phyloP scores from a whole-genome alignment of 2,797 vertebrate genomes.

The Smutsia gigantea region DNA sequence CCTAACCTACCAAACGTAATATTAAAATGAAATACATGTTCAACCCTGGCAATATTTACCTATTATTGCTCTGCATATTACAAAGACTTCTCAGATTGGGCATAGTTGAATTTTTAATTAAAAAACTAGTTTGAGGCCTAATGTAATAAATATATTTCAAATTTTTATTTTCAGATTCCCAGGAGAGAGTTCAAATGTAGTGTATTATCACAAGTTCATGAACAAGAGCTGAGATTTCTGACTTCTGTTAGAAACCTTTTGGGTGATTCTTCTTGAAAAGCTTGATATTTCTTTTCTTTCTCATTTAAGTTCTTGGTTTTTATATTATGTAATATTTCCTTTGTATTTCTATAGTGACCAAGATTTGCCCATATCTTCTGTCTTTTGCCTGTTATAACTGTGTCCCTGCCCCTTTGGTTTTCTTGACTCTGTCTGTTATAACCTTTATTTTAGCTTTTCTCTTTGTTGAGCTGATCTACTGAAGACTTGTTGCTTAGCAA shows the following conservation, averaged over 20 bases:
- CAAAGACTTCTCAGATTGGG: neutral
- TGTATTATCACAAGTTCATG: constrained; percentile 7
- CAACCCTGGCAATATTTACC: neutral
- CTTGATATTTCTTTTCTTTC: neutral
- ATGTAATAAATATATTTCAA: neutral
- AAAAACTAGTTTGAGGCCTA: neutral
- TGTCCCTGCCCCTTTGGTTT: constrained; percentile 47
- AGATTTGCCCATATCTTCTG: neutral
- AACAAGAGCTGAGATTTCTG: neutral
- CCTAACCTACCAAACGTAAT: neutral
- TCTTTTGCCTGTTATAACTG: neutral
- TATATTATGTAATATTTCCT: neutral
- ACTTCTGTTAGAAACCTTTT: constrained; percentile 2
- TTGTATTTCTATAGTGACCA: neutral
- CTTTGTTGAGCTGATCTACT: constrained; percentile 56
- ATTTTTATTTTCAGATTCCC: constrained; percentile 41
- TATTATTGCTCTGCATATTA: neutral
- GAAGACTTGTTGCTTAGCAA: constrained; percentile 82
- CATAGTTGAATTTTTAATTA: constrained; percentile 45
- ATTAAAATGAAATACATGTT: constrained; percentile 43
- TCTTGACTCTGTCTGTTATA: constrained; percentile 56
- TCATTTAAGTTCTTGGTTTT: neutral
- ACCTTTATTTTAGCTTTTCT: constrained; percentile 71
- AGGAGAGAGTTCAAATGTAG: neutral
- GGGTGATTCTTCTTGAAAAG: neutral